These are phyloP conservation scores for Periplaneta americana DNA, from an alignment of 1,140 invertebrate genomes.

Conservation along the genomic window DNA sequence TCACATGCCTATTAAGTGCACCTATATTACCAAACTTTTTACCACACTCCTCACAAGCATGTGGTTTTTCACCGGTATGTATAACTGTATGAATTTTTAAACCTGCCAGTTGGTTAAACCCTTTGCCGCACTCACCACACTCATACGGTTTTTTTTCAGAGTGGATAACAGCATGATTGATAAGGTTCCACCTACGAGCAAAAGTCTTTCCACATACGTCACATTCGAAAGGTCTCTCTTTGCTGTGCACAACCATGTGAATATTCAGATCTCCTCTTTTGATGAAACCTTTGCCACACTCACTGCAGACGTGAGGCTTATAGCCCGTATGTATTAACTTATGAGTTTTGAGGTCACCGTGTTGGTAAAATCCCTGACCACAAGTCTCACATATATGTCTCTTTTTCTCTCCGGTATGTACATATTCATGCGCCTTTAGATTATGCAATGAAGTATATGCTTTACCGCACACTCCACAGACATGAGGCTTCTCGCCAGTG, in stretches of 20 bases:
- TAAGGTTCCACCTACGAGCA: constrained; percentile 25
- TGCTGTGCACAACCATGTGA: constrained; percentile 46
- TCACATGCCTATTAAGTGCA: neutral
- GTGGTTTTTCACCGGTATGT: neutral
- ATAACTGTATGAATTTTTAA: neutral
- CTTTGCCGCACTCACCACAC: neutral
- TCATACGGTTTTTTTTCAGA: neutral
- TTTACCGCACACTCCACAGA: constrained; percentile 26
- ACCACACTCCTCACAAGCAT: neutral
- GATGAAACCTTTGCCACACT: constrained; percentile 45
- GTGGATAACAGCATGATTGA: constrained; percentile 8
- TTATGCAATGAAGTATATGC: constrained; percentile 6
- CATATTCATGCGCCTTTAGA: constrained; percentile 4
- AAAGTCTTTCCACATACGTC: constrained; percentile 34
- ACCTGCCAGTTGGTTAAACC: neutral
- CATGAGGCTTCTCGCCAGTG: constrained; percentile 32
- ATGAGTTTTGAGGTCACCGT: constrained; percentile 49
- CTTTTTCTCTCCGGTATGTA: constrained; percentile 5
- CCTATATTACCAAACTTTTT: neutral
- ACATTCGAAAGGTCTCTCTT: constrained; percentile 49
- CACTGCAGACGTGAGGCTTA: constrained; percentile 49
- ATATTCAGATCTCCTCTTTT: constrained; percentile 42
- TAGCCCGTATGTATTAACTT: constrained; percentile 50
- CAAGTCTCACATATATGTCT: constrained; percentile 49
- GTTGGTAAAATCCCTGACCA: constrained; percentile 56